Conservation (phyloP, 2,888 invertebrate species). For the Temnothorax ravouxi region DNA sequence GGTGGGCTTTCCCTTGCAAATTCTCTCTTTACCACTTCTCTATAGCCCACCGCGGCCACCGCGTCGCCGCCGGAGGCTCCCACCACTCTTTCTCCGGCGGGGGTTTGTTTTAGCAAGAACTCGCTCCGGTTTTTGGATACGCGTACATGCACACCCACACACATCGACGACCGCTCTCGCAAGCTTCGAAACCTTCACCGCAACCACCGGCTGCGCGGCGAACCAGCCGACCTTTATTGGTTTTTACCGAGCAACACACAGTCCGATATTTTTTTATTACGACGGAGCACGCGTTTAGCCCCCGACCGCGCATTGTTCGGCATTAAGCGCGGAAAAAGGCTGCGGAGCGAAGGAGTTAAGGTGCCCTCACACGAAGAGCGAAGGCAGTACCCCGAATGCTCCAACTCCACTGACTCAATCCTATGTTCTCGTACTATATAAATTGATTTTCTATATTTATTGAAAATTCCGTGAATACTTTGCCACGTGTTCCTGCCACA, state of each 20-base stretch:
- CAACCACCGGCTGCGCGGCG: conserved; percentile 81
- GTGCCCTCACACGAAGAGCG: conserved; percentile 65
- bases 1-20: conserved; percentile 83
- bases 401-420: background rate
- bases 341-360: conserved; percentile 73
- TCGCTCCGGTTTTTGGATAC: conserved; percentile 75
- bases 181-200: conserved; percentile 77
- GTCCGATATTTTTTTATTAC: conserved; percentile 83
- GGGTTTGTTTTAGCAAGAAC: conserved; percentile 84
- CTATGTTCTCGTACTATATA: conserved; percentile 8
- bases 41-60: conserved; percentile 77
- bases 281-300: conserved; percentile 72
- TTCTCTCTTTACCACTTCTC: conserved; percentile 84
- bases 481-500: conserved; percentile 39
- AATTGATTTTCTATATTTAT: conserved; percentile 51
- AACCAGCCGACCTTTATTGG: conserved; percentile 83
- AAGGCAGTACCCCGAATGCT: conserved; percentile 36
- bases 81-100: conserved; percentile 80
- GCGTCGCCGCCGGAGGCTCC: conserved; percentile 70
- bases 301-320: conserved; percentile 75
- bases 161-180: conserved; percentile 55
- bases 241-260: conserved; percentile 83
- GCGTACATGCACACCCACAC: conserved; percentile 39
- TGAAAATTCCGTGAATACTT: conserved; percentile 48
- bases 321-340: conserved; percentile 72